Base-by-base conservation (phyloP, 2,113 vertebrate species). In the Ursus arctos region DNA sequence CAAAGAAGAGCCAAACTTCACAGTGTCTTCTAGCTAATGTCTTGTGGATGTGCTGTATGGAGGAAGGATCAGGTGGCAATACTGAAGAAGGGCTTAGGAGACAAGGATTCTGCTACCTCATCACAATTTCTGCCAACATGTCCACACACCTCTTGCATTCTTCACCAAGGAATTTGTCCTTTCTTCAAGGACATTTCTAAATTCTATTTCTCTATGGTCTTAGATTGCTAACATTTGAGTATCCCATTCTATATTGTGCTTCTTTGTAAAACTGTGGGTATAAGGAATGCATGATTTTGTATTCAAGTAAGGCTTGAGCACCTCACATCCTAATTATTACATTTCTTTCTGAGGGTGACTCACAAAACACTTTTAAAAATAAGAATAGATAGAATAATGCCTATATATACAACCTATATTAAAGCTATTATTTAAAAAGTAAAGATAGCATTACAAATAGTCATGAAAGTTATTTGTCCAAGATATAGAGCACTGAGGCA, bases 291-390 rank as follows among this genome's bases (percentile, higher is more conserved):
- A n/a, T 76, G 72, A 86, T 67, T 51, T 88, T 14, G n/a, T 67
- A 16, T 80, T 93, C 76, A 95, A 53, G 36, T 85, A 94, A 95
- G 67, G 36, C 21, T 72, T 95, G 18, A 91, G 57, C 40, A 10
- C 63, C 36, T 95, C 69, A 86, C 18, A 85, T 47, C n/a, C 33
- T 83, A 94, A 87, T 84, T 89, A 87, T 12, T 82, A 28, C n/a
- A 89, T 88, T 74, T 47, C 53, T 81, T 90, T 89, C 18, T 31
- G 83, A 69, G 47, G 18, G 24, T 77, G n/a, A 83, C 47, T 91
- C 61, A 94, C 59, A 95, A 97, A 94, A 92, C 8, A 94, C 61
- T 76, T 53, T 87, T 0, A 61, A 95, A 92, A 67, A 51, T 89
- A 81, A 82, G 31, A 81, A 71, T 22, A 89, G 55, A 4, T 59